phyloP scores from a whole-genome alignment of 2,888 invertebrate genomes.

The Macaria liturata region DNA sequence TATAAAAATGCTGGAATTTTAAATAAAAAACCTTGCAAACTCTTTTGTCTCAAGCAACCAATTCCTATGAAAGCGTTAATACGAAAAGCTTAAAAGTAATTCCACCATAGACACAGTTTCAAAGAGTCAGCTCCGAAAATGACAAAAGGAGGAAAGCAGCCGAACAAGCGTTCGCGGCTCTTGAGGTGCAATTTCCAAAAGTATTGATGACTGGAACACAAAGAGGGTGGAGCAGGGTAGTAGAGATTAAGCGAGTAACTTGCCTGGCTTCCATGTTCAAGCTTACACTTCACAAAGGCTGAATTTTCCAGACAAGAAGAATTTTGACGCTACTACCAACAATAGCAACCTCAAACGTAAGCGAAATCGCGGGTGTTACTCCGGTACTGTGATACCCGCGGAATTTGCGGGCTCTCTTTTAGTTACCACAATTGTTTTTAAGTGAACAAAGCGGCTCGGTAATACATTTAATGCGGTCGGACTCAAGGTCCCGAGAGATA shows the following conservation, averaged over 20 bases:
- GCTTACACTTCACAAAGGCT: conserved; percentile 59
- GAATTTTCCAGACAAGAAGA: conserved; percentile 67
- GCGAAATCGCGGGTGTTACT: conserved; percentile 46
- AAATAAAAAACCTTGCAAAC: not conserved
- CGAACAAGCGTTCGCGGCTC: conserved; percentile 43
- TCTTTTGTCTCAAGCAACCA: not conserved
- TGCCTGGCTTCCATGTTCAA: conserved; percentile 64
- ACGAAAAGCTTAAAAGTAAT: conserved; percentile 19
- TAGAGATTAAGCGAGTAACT: conserved; percentile 72
- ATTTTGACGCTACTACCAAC: conserved; percentile 63
- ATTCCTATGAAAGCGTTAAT: conserved; percentile 1
- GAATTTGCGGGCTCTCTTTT: conserved; percentile 52
- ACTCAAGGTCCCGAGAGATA: conserved; percentile 45
- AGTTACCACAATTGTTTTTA: conserved; percentile 58
- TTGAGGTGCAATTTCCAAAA: conserved; percentile 62
- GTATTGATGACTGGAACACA: conserved; percentile 69
- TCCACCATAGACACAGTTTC: conserved; percentile 18
- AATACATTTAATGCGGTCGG: conserved; percentile 53
- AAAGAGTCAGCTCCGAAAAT: conserved; percentile 25
- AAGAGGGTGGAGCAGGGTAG: conserved; percentile 56
- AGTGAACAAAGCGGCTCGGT: conserved; percentile 44
- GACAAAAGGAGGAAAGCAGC: conserved; percentile 40
- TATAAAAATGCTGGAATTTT: too few species aligned
- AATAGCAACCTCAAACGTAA: conserved; percentile 58
- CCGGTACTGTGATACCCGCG: conserved; percentile 45